phyloP scores from a whole-genome alignment of 1,140 invertebrate genomes.

The Drosophila persimilis region DNA sequence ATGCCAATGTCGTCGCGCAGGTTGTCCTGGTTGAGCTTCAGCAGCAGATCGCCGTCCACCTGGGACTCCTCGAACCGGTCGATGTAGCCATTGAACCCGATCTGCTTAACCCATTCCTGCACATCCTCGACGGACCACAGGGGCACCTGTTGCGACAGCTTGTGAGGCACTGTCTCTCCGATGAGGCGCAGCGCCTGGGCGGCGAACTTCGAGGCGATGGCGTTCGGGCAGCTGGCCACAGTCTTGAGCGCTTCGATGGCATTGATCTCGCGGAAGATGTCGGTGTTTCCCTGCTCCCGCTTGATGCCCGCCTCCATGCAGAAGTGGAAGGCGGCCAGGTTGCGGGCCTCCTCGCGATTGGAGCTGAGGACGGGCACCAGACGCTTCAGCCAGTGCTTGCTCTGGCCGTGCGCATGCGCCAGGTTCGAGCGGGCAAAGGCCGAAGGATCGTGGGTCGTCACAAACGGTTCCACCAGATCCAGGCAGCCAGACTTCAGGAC shows the following conservation, averaged over 20 bases:
- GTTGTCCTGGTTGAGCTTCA: slow-evolving; percentile 96
- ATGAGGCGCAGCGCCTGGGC: slow-evolving; percentile 97
- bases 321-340: slow-evolving; percentile 99
- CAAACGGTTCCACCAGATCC: slow-evolving; percentile 97
- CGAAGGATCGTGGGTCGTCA: slow-evolving; percentile 95
- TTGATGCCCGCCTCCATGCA: slow-evolving; percentile 99
- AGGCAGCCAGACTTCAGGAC: slow-evolving; percentile 97
- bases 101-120: slow-evolving; percentile 98
- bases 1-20: slow-evolving; percentile 96
- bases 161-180: slow-evolving; percentile 98
- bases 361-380: slow-evolving; percentile 98
- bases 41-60: slow-evolving; percentile 98
- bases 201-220: slow-evolving; percentile 98
- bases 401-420: slow-evolving; percentile 97
- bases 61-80: slow-evolving; percentile 94
- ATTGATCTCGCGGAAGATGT: slow-evolving; percentile 97
- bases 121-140: slow-evolving; percentile 99
- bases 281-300: slow-evolving; percentile 96
- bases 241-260: slow-evolving; percentile 97
- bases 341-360: slow-evolving; percentile 97
- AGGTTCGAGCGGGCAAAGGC: slow-evolving; percentile 97
- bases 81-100: slow-evolving; percentile 94
- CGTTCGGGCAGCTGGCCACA: slow-evolving; percentile 98
- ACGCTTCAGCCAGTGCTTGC: slow-evolving; percentile 96
- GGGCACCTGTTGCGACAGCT: slow-evolving; percentile 98